Conservation (phyloP, 2,888 invertebrate genomes). For the Myathropa florea region DNA sequence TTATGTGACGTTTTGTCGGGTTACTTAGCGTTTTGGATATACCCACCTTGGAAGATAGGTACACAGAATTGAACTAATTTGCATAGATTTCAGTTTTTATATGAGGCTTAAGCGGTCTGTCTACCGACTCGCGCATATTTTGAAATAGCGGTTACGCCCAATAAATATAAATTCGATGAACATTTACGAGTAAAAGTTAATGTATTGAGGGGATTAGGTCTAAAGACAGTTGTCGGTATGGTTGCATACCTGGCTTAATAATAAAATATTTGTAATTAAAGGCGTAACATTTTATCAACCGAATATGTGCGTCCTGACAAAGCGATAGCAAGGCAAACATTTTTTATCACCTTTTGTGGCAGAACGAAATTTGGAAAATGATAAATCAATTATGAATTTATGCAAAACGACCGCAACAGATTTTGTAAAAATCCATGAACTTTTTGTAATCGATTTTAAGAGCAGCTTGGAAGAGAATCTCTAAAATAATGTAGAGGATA, state of each 20-base stretch:
- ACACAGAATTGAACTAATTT: not conserved
- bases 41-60: not conserved
- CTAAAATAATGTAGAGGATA: too few species aligned
- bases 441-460: too few species aligned
- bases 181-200: too few species aligned
- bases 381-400: too few species aligned
- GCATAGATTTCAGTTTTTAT: not conserved
- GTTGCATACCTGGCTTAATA: not conserved
- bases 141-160: not conserved
- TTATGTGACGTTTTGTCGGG: not conserved
- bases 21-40: not conserved
- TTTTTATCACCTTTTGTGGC: too few species aligned
- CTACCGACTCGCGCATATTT: not conserved
- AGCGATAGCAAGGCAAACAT: not conserved
- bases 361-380: too few species aligned
- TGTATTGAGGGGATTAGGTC: not conserved
- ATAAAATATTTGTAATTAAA: not conserved
- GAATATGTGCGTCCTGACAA: not conserved
- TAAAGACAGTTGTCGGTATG: not conserved
- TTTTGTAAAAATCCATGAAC: too few species aligned
- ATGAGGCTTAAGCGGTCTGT: not conserved
- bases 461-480: too few species aligned
- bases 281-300: not conserved
- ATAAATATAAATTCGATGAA: not conserved
- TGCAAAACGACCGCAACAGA: too few species aligned